phyloP scores from a whole-genome alignment of 2,888 invertebrate genomes.

The Myathropa florea region DNA sequence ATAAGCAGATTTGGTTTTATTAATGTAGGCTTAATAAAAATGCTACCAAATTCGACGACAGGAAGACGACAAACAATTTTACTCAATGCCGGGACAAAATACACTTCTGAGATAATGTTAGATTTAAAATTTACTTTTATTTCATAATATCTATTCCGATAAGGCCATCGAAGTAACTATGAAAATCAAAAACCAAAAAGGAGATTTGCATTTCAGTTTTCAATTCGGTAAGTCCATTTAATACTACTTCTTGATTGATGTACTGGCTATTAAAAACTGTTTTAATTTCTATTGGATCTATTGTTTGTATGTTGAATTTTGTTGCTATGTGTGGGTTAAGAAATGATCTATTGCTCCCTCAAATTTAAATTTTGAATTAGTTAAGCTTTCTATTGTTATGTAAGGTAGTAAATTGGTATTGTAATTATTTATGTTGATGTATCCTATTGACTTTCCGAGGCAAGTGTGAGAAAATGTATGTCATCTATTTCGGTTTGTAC shows the following conservation, averaged over 20 bases:
- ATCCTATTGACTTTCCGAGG: constrained; percentile 60
- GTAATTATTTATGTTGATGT: constrained; percentile 53
- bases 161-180: constrained; percentile 38
- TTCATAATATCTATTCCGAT: constrained; percentile 32
- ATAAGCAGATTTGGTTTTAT: constrained; percentile 30
- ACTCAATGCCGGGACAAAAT: constrained; percentile 16
- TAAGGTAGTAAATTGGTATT: too few species aligned
- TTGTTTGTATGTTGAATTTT: constrained; percentile 5
- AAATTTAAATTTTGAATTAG: constrained; percentile 34
- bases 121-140: constrained; percentile 17
- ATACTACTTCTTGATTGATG: constrained; percentile 9
- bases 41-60: constrained; percentile 49
- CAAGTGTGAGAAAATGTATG: constrained; percentile 61
- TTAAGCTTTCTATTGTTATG: constrained; percentile 27
- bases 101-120: constrained; percentile 34
- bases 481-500: constrained; percentile 42
- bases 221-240: constrained; percentile 38
- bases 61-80: constrained; percentile 46
- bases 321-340: neutral
- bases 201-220: constrained; percentile 33
- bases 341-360: constrained; percentile 12
- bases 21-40: constrained; percentile 19
- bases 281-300: constrained; percentile 26
- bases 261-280: constrained; percentile 10
- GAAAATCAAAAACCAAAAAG: constrained; percentile 31